These are phyloP conservation scores for Ostrea denselamellosa DNA, from an alignment of 1,140 invertebrate genomes.

Conservation along the genomic window DNA sequence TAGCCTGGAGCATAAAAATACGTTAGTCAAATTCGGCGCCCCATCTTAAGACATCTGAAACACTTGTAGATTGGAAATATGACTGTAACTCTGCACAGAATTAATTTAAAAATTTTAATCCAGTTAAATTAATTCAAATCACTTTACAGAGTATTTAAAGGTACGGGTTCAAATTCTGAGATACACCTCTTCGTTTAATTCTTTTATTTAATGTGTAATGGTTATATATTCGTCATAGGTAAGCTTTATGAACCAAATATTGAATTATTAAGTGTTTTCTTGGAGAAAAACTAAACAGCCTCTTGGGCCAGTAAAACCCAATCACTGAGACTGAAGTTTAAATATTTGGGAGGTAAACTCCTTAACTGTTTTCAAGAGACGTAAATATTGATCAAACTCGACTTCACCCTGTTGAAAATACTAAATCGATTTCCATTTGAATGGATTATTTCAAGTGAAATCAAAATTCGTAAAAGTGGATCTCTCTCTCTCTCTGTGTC, in stretches of 20 bases:
- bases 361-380: background rate
- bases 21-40: too few species aligned
- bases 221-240: background rate
- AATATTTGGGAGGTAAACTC: slow-evolving; percentile 29
- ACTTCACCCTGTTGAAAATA: background rate
- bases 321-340: background rate
- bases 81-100: too few species aligned
- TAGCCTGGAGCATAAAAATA: too few species aligned
- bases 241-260: background rate
- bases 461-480: background rate
- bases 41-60: too few species aligned
- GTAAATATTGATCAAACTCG: slow-evolving; percentile 18
- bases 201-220: background rate
- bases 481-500: slow-evolving; percentile 6
- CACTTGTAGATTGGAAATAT: too few species aligned
- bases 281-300: background rate
- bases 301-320: background rate
- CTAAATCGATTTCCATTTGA: slow-evolving; percentile 7
- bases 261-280: background rate
- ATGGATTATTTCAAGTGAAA: background rate
- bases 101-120: too few species aligned
- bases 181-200: background rate
- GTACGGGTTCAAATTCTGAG: background rate
- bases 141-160: too few species aligned
- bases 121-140: too few species aligned